phyloP scores from a whole-genome alignment of 2,888 invertebrate genomes.

The Calephelis perditalis region DNA sequence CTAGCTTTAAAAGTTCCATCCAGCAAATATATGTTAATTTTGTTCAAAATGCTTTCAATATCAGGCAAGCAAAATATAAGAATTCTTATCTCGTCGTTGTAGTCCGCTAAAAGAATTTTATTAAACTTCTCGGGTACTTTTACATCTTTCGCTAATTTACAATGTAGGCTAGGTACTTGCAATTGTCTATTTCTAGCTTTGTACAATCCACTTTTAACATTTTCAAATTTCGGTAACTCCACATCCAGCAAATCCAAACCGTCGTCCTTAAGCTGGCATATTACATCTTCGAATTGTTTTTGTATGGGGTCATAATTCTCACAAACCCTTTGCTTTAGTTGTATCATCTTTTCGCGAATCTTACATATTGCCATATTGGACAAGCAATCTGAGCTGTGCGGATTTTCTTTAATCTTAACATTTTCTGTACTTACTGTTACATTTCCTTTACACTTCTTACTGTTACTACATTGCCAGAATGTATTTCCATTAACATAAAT shows the following conservation, averaged over 20 bases:
- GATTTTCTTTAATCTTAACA: slow-evolving; percentile 6
- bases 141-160: slow-evolving; percentile 13
- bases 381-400: slow-evolving; percentile 11
- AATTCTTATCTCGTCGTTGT: slow-evolving; percentile 7
- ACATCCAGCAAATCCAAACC: background rate
- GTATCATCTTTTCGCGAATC: slow-evolving; percentile 10
- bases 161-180: slow-evolving; percentile 10
- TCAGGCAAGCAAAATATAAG: slow-evolving; percentile 7
- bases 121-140: slow-evolving; percentile 15
- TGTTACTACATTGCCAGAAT: slow-evolving; percentile 12
- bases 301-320: slow-evolving; percentile 15
- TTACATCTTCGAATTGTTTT: slow-evolving; percentile 15
- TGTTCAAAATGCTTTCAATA: slow-evolving; percentile 1
- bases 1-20: slow-evolving; percentile 14
- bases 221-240: background rate
- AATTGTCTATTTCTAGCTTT: slow-evolving; percentile 11
- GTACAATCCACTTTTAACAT: slow-evolving; percentile 2
- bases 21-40: slow-evolving; percentile 10
- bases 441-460: slow-evolving; percentile 12
- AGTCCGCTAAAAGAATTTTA: slow-evolving; percentile 1
- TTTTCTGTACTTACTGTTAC: slow-evolving; percentile 11
- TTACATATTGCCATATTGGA: slow-evolving; percentile 9
- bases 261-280: slow-evolving; percentile 9
- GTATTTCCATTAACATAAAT: slow-evolving; percentile 2
- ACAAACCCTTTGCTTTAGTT: slow-evolving; percentile 10